These are phyloP conservation scores for Lochmaea crataegi DNA, from an alignment of 2,888 invertebrate species.

Conservation along the genomic window DNA sequence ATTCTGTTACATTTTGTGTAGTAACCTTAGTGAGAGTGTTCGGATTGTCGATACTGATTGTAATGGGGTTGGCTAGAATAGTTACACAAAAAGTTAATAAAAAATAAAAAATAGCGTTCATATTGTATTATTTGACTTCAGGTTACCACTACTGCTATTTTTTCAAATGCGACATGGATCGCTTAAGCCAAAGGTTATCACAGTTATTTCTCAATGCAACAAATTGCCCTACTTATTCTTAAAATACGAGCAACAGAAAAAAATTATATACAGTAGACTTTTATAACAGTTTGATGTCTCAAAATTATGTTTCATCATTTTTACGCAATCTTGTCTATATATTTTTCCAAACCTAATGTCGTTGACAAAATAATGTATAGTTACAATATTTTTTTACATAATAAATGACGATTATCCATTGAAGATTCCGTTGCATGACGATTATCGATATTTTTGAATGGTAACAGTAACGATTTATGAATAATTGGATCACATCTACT, in stretches of 20 bases:
- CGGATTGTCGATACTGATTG: slow-evolving; percentile 37
- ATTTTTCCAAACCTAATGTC: too few species aligned
- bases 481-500: too few species aligned
- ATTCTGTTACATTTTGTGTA: slow-evolving; percentile 41
- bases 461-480: too few species aligned
- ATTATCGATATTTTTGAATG: too few species aligned
- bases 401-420: too few species aligned
- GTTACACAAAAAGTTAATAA: neutral
- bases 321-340: too few species aligned
- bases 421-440: neutral
- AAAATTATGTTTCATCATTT: too few species aligned
- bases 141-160: slow-evolving; percentile 8
- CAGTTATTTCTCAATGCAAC: slow-evolving; percentile 1
- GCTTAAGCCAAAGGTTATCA: slow-evolving; percentile 12
- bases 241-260: neutral
- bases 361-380: too few species aligned
- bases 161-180: neutral
- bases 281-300: too few species aligned
- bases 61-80: slow-evolving; percentile 21
- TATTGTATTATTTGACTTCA: neutral
- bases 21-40: slow-evolving; percentile 37
- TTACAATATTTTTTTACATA: too few species aligned
- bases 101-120: slow-evolving; percentile 6
- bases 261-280: neutral
- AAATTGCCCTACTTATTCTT: neutral